Conservation (phyloP, 2,113 vertebrate species). For the Leptobrachium ailaonicum region DNA sequence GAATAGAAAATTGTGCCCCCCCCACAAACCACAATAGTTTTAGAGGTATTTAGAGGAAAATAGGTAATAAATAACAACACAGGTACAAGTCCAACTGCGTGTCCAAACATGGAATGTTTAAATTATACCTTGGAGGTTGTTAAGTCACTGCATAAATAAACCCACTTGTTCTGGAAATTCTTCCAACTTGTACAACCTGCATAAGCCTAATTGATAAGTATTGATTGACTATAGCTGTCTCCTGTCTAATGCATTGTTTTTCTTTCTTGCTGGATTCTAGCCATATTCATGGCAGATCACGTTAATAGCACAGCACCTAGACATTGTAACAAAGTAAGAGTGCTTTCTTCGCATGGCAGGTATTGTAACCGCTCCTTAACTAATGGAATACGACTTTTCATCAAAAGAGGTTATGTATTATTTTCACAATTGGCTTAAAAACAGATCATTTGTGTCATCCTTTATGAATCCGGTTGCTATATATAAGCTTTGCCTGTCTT, state of each 20-base stretch:
- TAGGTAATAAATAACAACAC: conserved; percentile 31
- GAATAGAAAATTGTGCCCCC: too few relatives aligned
- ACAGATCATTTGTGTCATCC: too few relatives aligned
- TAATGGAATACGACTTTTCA: too few relatives aligned
- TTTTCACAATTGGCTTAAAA: too few relatives aligned
- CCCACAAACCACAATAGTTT: too few relatives aligned
- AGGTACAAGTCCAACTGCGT: not conserved
- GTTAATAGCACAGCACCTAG: not conserved
- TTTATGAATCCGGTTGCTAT: too few relatives aligned
- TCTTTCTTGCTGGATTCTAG: conserved; percentile 11
- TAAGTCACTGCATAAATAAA: conserved; percentile 12
- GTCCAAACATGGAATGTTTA: not conserved
- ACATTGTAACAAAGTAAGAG: not conserved
- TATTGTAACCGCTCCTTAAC: too few relatives aligned
- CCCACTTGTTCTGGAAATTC: conserved; percentile 28
- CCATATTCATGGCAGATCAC: not conserved
- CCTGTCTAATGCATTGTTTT: conserved; percentile 16
- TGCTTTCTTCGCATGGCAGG: too few relatives aligned
- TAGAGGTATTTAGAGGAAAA: too few relatives aligned
- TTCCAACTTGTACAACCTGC: conserved; percentile 27
- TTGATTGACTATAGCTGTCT: conserved; percentile 35
- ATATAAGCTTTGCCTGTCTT: too few relatives aligned
- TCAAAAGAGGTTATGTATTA: too few relatives aligned
- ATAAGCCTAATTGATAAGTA: conserved; percentile 38
- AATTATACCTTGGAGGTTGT: conserved; percentile 3